Evolutionary conservation across 2,888 invertebrate species (phyloP), one percentile per base, ranked within the genome.

Genomic region (Hoplodrina blanda): DNA sequence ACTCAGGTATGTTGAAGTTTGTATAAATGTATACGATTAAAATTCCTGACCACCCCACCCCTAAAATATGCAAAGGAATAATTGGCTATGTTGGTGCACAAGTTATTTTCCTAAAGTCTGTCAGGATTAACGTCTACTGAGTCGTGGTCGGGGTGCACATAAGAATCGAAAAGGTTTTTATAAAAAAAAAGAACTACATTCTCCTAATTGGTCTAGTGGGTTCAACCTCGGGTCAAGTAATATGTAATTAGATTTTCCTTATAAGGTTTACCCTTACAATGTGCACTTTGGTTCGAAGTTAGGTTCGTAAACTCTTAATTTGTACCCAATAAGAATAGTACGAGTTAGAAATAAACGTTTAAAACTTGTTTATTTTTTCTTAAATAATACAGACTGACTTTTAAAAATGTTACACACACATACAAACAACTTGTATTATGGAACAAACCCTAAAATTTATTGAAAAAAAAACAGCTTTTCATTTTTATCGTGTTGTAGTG

Each of bases 171-270:
- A 55, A 54, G 17, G n/a, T 44, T 76, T 46, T 25, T 44, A 11
- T 19, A 60, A 46, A 46, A 61, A n/a, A 55, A 55, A 69, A 52
- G 0, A 60, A 52, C 55, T 41, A 49, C 10, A 30, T 56, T 76
- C 30, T 33, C 49, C 59, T 77, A 74, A 77, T 69, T 62, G 62
- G 71, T 46, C 41, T 59, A 59, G 64, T 64, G 60, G 64, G 52
- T 78, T 78, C 60, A 56, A 61, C 19, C 49, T 11, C 37, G 53
- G 65, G 65, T 78, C 78, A 62, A 62, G 46, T 15, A 62, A 62
- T 62, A 57, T 62, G 65, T 73, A 66, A 76, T 76, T 78, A 66
- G 61, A 59, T 78, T 76, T 62, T 59, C 78, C 78, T 66, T 78
- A 62, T 62, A 53, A n/a, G 64, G 53, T 44, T 64, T 49, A 46